Evolutionary conservation across 2,113 vertebrate species (phyloP).

Genomic region (Xyliphius kryptos): DNA sequence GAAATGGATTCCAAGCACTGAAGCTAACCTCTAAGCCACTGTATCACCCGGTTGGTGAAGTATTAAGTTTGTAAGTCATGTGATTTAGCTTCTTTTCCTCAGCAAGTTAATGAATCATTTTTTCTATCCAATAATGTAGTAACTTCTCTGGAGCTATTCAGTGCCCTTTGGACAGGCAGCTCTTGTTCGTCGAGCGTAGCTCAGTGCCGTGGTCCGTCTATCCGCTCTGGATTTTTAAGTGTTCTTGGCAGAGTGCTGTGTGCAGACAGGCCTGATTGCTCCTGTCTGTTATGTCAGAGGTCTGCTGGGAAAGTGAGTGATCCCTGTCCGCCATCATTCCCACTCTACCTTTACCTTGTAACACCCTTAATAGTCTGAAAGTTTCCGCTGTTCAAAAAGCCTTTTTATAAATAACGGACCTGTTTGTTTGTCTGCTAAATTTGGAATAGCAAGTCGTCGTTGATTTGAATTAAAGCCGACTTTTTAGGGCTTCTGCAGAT

Average conservation of each 20-base stretch:
- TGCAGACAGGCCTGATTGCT: conserved; percentile 43
- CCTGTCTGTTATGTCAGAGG: conserved; percentile 41
- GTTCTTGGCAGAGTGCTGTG: conserved; percentile 15
- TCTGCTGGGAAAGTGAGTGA: conserved; percentile 33
- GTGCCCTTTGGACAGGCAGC: conserved; percentile 13
- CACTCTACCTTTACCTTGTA: conserved; percentile 2
- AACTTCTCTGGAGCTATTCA: not conserved
- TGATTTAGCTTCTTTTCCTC: not conserved
- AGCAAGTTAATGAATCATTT: conserved; percentile 1
- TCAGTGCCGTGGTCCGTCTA: conserved; percentile 25
- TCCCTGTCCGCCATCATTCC: conserved; percentile 20
- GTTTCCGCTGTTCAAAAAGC: conserved; percentile 15
- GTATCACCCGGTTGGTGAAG: too few relatives aligned
- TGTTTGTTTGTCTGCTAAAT: conserved; percentile 26
- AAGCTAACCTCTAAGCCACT: too few relatives aligned
- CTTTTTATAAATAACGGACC: conserved; percentile 20
- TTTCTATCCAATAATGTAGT: not conserved
- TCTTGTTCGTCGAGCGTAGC: conserved; percentile 1
- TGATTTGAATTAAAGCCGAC: conserved; percentile 24
- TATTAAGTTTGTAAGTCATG: too few relatives aligned
- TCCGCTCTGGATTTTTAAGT: conserved; percentile 30
- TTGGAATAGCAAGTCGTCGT: conserved; percentile 10
- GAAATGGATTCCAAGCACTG: too few relatives aligned
- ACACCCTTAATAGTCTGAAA: conserved; percentile 25
- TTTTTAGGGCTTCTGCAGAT: conserved; percentile 23